These are phyloP conservation scores for Tetramorium parvispinum DNA, from an alignment of 1,140 invertebrate genomes.

Conservation along the genomic window DNA sequence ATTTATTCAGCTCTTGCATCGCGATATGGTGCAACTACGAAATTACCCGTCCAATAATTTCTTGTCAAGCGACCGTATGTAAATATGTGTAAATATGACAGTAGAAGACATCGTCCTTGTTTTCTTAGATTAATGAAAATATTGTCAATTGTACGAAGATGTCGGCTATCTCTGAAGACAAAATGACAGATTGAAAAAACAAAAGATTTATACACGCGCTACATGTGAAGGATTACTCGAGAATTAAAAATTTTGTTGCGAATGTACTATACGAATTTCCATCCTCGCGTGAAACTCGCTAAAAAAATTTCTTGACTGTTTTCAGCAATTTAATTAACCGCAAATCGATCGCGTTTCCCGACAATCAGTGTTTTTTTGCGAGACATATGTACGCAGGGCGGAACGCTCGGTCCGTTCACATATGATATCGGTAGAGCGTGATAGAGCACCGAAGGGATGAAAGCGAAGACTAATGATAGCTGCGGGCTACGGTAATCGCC, in stretches of 20 bases:
- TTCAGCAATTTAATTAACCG: conserved; percentile 1
- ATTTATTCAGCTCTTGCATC: not conserved
- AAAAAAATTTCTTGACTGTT: conserved; percentile 2
- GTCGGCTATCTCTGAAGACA: not conserved
- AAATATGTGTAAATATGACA: not conserved
- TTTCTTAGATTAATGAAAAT: not conserved
- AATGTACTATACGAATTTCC: not conserved
- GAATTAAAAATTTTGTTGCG: not conserved
- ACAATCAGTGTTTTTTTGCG: conserved; percentile 22
- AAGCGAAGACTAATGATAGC: conserved; percentile 71
- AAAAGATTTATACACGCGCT: not conserved
- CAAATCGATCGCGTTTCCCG: conserved; percentile 25
- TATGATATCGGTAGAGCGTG: conserved; percentile 58
- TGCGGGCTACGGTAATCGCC: conserved; percentile 68
- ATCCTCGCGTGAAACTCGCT: not conserved
- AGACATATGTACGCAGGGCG: conserved; percentile 12
- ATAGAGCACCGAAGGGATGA: conserved; percentile 55
- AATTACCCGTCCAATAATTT: not conserved
- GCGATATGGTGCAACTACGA: not conserved
- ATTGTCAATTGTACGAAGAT: not conserved
- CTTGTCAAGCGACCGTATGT: not conserved
- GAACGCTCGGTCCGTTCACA: conserved; percentile 32
- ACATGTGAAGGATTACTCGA: not conserved
- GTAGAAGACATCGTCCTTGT: not conserved
- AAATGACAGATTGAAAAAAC: not conserved